Conservation (phyloP, 1,140 invertebrate species). For the Berghia stephanieae region DNA sequence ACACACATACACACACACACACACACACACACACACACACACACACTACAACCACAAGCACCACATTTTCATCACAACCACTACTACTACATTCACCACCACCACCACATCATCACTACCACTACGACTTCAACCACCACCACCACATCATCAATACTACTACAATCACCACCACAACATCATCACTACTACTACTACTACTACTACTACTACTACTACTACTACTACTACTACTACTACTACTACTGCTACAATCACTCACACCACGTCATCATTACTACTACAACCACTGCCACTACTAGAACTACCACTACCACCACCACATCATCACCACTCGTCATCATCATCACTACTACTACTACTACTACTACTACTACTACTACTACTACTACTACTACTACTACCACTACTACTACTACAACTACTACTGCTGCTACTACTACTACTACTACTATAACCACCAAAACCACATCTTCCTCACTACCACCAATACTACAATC, state of each 20-base stretch:
- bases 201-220: neutral
- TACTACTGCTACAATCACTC: neutral
- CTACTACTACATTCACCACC: too few relatives aligned
- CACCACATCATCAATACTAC: too few relatives aligned
- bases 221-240: neutral
- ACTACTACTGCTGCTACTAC: neutral
- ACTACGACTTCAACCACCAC: too few relatives aligned
- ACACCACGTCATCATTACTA: too few relatives aligned
- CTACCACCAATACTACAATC: neutral
- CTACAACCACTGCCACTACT: too few relatives aligned
- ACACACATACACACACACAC: conserved; percentile 1
- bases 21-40: neutral
- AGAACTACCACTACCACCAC: too few relatives aligned
- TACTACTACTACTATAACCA: neutral
- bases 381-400: neutral
- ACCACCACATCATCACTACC: too few relatives aligned
- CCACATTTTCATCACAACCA: too few relatives aligned
- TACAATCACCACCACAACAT: too few relatives aligned
- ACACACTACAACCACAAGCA: too few relatives aligned
- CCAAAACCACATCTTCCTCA: too few relatives aligned
- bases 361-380: neutral
- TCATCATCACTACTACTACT: neutral
- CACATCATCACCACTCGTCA: too few relatives aligned
- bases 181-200: neutral
- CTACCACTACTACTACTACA: neutral